Conservation (phyloP, 1,140 invertebrate genomes). For the Drosophila bocqueti region DNA sequence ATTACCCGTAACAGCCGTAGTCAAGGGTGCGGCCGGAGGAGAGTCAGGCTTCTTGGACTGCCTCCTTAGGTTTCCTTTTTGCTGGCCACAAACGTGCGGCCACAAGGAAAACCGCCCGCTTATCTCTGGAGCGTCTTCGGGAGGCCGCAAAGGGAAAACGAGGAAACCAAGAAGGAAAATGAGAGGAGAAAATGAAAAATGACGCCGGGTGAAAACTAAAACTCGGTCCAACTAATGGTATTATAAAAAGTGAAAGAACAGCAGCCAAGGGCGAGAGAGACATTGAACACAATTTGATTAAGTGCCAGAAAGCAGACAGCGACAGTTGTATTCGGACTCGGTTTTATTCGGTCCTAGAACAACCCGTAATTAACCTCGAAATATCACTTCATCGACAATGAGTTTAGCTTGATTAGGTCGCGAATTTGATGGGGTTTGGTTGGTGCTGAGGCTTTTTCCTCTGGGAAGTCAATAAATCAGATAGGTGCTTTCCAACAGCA, state of each 20-base stretch:
- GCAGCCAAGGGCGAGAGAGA: constrained; percentile 9
- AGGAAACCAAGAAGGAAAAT: constrained; percentile 4
- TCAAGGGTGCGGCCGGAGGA: not conserved
- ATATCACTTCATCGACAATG: constrained; percentile 21
- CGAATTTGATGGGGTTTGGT: constrained; percentile 3
- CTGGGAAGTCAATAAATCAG: not conserved
- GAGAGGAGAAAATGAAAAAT: constrained; percentile 66
- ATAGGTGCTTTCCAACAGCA: not conserved
- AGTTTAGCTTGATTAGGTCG: constrained; percentile 45
- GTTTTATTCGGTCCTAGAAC: not conserved
- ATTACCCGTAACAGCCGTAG: constrained; percentile 10
- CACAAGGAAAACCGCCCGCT: constrained; percentile 49
- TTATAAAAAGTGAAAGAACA: constrained; percentile 42
- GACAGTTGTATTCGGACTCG: constrained; percentile 17
- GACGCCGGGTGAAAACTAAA: constrained; percentile 54
- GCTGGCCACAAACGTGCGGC: constrained; percentile 38
- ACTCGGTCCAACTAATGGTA: constrained; percentile 60
- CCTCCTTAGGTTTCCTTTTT: constrained; percentile 14
- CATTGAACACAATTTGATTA: constrained; percentile 71
- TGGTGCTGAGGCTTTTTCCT: no score
- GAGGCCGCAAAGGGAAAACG: constrained; percentile 21
- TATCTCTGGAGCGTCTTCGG: constrained; percentile 49
- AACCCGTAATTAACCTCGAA: not conserved
- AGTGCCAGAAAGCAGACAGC: constrained; percentile 48
- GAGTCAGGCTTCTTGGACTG: not conserved